Base-by-base conservation (phyloP, 2,113 vertebrate genomes). In the Menura novaehollandiae region DNA sequence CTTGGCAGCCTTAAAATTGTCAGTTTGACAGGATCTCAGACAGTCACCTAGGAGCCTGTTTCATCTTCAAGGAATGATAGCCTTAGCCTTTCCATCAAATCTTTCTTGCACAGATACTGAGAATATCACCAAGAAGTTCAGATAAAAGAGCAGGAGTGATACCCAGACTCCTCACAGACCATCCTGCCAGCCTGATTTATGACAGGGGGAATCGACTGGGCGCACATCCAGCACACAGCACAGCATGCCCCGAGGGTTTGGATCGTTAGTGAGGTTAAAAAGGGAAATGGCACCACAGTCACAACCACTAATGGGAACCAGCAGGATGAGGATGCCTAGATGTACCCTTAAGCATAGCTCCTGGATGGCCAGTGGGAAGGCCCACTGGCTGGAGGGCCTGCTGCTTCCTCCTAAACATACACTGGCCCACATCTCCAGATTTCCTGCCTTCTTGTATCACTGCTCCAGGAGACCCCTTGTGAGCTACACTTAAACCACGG, bases 11-110 rank as follows among this genome's bases (percentile, higher is more conserved):
- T 95, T 82, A 69, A 74, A 94, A 86, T 2, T 67, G 79, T 55
- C 85, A 93, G 47, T 84, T 67, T 85, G 80, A 77, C 24, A 63
- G 88, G 46, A 88, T 86, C 64, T 80, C 68, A 88, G 58, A 3
- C 66, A 79, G 90, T 71, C 79, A 93, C 43, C 63, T 43, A 90
- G 60, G 11, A 95, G 69, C 17, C 52, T 52, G 27, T 74, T 95
- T 95, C 44, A 91, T 85, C 91, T 95, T 91, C 86, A 67, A 84
- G 89, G 81, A 93, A 88, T 51, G 81, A 92, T 23, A 87, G 49
- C 52, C 35, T 63, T 44, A 92, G 86, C 59, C 35, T 87, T 93
- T 81, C 43, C 72, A 86, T 84, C 86, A 89, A 67, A 74, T 95
- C 43, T 62, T 88, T 80, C 80, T 63, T 67, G 47, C 74, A 46